Evolutionary conservation across 2,113 vertebrate species (phyloP), one percentile per base, ranked within the genome.

Genomic region (Chunga burmeisteri): DNA sequence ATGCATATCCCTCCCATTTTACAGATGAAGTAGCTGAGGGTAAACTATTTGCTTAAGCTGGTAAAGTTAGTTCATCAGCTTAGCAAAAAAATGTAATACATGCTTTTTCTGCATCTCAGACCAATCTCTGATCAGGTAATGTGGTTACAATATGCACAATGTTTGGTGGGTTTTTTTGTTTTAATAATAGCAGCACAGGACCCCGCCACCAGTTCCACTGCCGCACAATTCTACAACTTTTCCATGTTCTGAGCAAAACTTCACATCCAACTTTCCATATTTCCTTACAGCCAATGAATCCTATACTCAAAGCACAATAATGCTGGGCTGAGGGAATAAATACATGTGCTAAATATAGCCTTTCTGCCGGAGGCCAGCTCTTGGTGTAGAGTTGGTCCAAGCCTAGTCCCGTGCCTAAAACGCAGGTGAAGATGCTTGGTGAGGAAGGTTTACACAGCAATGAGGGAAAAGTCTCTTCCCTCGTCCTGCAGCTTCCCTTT

Each of bases 241-340:
- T 52, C 93, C 65, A 1, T 5, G 47, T 29, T 55, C 83, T 4
- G 52, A 59, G 66, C 66, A 65, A 14, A 87, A 63, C 68, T 71
- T 40, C 1, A 0, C 63, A 15, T 47, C 93, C 67, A 63, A 34
- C 55, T 94, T 84, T 17, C 81, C 66, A 0, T 4, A 0, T 38
- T 84, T 59, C 52, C 79, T 30, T 2, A 9, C 9, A 11, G 80
- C 67, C 83, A 77, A 4, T 4, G 44, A n/a, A 21, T 7, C n/a
- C 1, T 0, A 7, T 4, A 0, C 71, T 42, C 30, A 1, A 12
- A 62, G 58, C 81, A 13, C 29, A 6, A 7, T 2, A 27, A 11
- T 0, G 13, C 50, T 2, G 47, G 47, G 75, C 79, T 16, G 46
- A 21, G 92, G 32, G 61, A 17, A 27, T 7, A 23, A 61, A 61